Evolutionary conservation across 2,113 vertebrate species (phyloP), one percentile per base, ranked within the genome.

Genomic region (Cnemophilus loriae): DNA sequence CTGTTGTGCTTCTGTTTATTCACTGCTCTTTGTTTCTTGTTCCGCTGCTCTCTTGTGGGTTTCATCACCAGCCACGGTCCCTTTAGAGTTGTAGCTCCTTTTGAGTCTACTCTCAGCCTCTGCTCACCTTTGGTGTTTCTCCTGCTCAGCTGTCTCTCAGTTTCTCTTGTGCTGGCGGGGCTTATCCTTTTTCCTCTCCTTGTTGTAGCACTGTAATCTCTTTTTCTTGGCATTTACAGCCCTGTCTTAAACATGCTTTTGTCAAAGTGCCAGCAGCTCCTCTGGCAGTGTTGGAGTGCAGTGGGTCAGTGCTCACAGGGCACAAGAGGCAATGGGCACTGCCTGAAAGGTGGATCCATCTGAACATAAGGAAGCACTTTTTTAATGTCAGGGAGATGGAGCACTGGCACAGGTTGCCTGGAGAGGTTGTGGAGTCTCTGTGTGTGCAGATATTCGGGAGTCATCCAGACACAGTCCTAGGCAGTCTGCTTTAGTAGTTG

Each of bases 171-270:
- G 52, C 35, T 84, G 59, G 19, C 11, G 3, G 49, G 46, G n/a
- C n/a, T 83, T 55, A n/a, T 2, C 35, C 8, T n/a, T 70, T 49
- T 35, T 11, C 10, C 12, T 86, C 3, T 0, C 65, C 3, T 55
- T 55, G 17, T 55, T 81, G 3, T 37, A 91, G 27, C 37, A 46
- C 26, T 73, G 23, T 64, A 42, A 47, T 87, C 10, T 70, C 14
- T 90, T 90, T 78, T 91, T 56, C 65, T 84, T 83, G n/a, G 52
- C 42, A 42, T 82, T 90, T 79, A 67, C 33, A 71, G 70, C 75
- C 75, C 23, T 81, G 18, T 63, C 42, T 70, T 81, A 74, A 69
- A 49, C 9, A 10, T 33, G 41, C 10, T 49, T 46, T 73, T 61
- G 37, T 41, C 75, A 39, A 87, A 53, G 60, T 85, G 55, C 18